Evolutionary conservation across 2,113 vertebrate genomes (phyloP).

Genomic region (Laterallus jamaicensis): DNA sequence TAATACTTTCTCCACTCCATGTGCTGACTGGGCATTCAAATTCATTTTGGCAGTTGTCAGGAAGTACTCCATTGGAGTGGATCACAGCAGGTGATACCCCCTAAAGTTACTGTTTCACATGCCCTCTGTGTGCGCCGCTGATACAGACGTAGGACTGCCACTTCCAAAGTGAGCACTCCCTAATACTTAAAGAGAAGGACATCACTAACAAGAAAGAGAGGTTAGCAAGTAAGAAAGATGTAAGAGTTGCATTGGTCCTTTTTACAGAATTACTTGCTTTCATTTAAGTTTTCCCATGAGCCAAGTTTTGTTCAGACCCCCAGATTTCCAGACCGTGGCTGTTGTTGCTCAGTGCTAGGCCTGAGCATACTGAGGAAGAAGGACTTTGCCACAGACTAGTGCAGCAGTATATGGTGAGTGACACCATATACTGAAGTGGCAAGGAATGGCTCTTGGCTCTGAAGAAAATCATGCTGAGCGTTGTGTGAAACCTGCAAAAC

Average conservation of each 20-base stretch:
- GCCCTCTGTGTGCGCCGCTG: background rate
- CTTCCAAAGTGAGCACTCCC: background rate
- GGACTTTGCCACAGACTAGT: accelerated
- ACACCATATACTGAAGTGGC: background rate
- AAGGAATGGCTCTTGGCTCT: background rate
- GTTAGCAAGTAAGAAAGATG: background rate
- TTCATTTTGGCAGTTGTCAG: background rate
- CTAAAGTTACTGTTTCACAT: background rate
- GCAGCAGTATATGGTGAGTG: background rate
- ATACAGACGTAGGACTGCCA: background rate
- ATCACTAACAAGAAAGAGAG: background rate
- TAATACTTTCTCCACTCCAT: background rate
- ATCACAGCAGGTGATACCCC: background rate
- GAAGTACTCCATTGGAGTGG: background rate
- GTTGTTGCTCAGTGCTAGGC: accelerated
- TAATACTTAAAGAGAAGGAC: background rate
- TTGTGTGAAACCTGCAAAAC: background rate
- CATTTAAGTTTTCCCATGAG: background rate
- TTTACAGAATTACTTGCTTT: background rate
- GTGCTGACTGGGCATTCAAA: background rate
- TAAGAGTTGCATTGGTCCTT: background rate
- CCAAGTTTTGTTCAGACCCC: background rate
- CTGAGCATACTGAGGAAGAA: background rate
- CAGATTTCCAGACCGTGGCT: background rate
- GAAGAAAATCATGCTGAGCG: background rate